Conservation (phyloP, 2,888 invertebrate genomes). For the Philhelius pedissequus region DNA sequence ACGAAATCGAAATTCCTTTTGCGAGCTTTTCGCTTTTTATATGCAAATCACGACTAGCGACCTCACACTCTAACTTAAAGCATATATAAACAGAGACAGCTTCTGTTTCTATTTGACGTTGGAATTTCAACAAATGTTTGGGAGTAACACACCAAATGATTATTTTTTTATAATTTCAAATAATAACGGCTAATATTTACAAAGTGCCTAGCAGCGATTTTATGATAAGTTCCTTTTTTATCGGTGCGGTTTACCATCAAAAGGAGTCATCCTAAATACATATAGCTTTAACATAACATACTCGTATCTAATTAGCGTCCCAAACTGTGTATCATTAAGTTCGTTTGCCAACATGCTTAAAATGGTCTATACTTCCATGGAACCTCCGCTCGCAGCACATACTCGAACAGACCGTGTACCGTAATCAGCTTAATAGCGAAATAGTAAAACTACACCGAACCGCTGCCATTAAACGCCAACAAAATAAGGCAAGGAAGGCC, state of each 20-base stretch:
- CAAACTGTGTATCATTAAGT: constrained; percentile 22
- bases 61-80: too few species aligned
- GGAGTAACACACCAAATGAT: too few species aligned
- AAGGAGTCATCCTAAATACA: not conserved
- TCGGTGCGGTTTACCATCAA: not conserved
- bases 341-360: constrained; percentile 16
- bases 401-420: not conserved
- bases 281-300: not conserved
- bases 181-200: too few species aligned
- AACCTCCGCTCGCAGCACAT: not conserved
- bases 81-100: too few species aligned
- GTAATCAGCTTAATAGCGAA: constrained; percentile 49
- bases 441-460: constrained; percentile 30
- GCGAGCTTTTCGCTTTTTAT: too few species aligned
- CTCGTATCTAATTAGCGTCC: constrained; percentile 17
- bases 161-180: too few species aligned
- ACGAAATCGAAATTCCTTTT: too few species aligned
- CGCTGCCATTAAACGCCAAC: constrained; percentile 54
- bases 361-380: not conserved
- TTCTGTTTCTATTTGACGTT: too few species aligned
- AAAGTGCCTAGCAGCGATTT: not conserved
- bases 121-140: too few species aligned
- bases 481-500: constrained; percentile 40
- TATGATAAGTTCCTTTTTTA: not conserved
- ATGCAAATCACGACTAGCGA: too few species aligned